A percentile compares a stretch with the other conserved stretches of the same genome.
These are phyloP conservation scores for Lithophane socia DNA, from an alignment of 2,888 invertebrate genomes.

Conservation along the genomic window DNA sequence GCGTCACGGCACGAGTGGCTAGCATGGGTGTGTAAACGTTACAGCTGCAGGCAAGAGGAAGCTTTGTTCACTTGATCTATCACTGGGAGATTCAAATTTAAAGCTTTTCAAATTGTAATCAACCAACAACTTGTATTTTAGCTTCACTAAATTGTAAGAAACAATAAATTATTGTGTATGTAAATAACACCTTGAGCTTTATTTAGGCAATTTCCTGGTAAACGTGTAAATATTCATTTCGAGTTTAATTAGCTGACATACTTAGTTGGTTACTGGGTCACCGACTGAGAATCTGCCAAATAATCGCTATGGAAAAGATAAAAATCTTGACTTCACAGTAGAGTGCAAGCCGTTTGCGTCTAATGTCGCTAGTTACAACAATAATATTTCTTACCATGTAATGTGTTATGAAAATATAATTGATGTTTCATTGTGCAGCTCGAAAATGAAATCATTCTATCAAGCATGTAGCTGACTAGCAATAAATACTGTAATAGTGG, in stretches of 20 bases:
- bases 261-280: slow-evolving; percentile 69
- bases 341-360: slow-evolving; percentile 25
- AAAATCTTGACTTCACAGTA: slow-evolving; percentile 53
- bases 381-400: slow-evolving; percentile 11
- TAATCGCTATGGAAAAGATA: slow-evolving; percentile 55
- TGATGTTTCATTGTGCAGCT: slow-evolving; percentile 13
- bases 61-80: slow-evolving; percentile 85
- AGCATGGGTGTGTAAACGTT: slow-evolving; percentile 82
- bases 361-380: slow-evolving; percentile 28
- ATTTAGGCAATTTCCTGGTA: slow-evolving; percentile 85
- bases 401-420: slow-evolving; percentile 13
- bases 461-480: slow-evolving; percentile 13
- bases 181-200: slow-evolving; percentile 89
- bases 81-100: slow-evolving; percentile 86
- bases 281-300: slow-evolving; percentile 69
- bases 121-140: slow-evolving; percentile 89
- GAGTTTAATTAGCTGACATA: slow-evolving; percentile 68
- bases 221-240: slow-evolving; percentile 69
- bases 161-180: slow-evolving; percentile 91
- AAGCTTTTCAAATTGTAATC: slow-evolving; percentile 89
- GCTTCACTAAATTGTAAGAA: slow-evolving; percentile 91
- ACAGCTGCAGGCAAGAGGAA: slow-evolving; percentile 83
- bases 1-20: slow-evolving; percentile 81
- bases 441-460: slow-evolving; percentile 3
- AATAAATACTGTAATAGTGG: slow-evolving; percentile 1